phyloP scores from a whole-genome alignment of 2,797 vertebrate genomes.

The Enteromius anoplus region DNA sequence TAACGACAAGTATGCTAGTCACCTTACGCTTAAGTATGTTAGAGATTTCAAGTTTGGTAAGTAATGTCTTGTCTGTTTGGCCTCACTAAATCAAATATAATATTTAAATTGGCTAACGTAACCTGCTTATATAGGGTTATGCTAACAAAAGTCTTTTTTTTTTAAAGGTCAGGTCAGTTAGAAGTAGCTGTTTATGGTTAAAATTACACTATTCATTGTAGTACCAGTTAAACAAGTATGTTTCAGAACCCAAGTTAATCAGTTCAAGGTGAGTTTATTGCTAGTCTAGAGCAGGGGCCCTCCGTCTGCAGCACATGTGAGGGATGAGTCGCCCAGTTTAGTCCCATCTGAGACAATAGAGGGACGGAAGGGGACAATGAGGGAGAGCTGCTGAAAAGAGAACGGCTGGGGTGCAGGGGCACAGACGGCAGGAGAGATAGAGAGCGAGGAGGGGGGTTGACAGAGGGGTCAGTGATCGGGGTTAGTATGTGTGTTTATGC shows the following conservation, averaged over 20 bases:
- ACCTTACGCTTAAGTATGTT: not conserved
- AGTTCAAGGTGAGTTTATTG: constrained; percentile 37
- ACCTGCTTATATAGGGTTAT: not conserved
- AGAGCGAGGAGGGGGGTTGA: constrained; percentile 68
- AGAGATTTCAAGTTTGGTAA: not conserved
- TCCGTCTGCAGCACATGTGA: constrained; percentile 25
- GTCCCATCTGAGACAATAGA: constrained; percentile 65
- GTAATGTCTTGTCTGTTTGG: not conserved
- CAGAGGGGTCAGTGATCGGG: constrained; percentile 71
- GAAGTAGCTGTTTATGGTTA: not conserved
- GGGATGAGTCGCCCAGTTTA: constrained; percentile 37
- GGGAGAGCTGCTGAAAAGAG: constrained; percentile 54
- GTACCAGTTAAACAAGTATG: not conserved
- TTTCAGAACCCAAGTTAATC: not conserved
- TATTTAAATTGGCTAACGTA: constrained; percentile 2
- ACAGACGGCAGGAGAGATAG: constrained; percentile 58
- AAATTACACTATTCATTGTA: not conserved
- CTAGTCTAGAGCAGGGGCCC: not conserved
- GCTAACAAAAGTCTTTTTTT: not conserved
- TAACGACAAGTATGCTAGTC: not conserved
- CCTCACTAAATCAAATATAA: not conserved
- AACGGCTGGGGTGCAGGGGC: constrained; percentile 47
- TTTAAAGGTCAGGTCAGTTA: not conserved
- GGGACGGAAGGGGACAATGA: constrained; percentile 64
- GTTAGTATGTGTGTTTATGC: constrained; percentile 61